Conservation (phyloP, 2,797 vertebrate genomes). For the Anolis apletophallus region DNA sequence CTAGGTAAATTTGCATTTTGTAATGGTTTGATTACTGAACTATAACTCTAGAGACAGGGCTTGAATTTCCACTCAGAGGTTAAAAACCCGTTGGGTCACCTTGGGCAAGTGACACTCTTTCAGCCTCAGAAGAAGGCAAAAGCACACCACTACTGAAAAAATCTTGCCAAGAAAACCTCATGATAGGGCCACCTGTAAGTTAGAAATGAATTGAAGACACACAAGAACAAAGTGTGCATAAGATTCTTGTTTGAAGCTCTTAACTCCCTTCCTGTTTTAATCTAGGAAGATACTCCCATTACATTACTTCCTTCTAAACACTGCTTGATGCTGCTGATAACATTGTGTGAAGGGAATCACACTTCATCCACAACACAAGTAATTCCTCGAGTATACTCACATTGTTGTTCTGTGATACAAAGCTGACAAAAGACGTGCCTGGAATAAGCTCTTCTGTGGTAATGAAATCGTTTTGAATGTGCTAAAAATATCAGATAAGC, state of each 20-base stretch:
- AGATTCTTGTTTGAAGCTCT: background rate
- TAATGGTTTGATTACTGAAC: no score
- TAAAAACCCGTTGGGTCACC: no score
- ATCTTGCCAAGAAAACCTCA: no score
- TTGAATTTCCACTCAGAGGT: no score
- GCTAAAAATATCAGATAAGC: conserved; percentile 71
- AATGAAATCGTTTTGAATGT: conserved; percentile 57
- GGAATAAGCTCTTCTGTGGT: conserved; percentile 57
- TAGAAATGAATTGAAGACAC: no score
- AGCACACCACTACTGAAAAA: no score
- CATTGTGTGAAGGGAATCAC: conserved; percentile 22
- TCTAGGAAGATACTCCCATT: conserved; percentile 4
- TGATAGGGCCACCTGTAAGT: no score
- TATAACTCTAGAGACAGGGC: no score
- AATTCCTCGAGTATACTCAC: conserved; percentile 36
- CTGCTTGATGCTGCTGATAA: conserved; percentile 20
- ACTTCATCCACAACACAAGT: conserved; percentile 54
- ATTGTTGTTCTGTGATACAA: conserved; percentile 57
- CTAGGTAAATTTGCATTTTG: background rate
- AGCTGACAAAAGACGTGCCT: conserved; percentile 56
- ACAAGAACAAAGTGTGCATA: no score
- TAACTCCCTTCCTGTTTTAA: conserved; percentile 38
- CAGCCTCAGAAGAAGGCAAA: no score
- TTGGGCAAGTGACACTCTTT: no score
- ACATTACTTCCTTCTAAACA: conserved; percentile 5